phyloP scores from a whole-genome alignment of 2,888 invertebrate species.

The Cerastis leucographa region DNA sequence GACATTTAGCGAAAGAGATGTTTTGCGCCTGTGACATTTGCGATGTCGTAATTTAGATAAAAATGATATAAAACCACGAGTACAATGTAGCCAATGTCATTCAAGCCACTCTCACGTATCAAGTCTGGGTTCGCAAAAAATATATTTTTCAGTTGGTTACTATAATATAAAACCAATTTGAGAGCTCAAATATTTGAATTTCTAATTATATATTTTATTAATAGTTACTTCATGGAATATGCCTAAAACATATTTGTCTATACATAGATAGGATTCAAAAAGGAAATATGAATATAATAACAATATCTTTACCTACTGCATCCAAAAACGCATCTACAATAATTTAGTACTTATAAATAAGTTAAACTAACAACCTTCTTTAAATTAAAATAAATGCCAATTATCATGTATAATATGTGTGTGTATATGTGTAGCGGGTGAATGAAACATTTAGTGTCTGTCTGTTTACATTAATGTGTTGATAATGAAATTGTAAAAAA shows the following conservation, averaged over 20 bases:
- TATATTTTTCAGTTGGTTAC: constrained; percentile 3
- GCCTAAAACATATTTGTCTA: not conserved
- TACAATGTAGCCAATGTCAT: constrained; percentile 39
- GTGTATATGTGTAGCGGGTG: too few relatives aligned
- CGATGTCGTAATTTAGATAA: constrained; percentile 19
- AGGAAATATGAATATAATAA: not conserved
- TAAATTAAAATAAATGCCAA: not conserved
- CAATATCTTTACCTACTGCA: not conserved
- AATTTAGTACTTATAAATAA: not conserved
- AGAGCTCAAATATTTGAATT: not conserved
- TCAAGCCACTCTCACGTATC: constrained; percentile 50
- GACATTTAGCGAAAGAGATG: too few relatives aligned
- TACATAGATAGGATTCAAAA: not conserved
- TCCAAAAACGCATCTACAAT: not conserved
- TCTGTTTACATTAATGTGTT: constrained; percentile 21
- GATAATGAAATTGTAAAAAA: constrained; percentile 11
- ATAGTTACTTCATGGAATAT: not conserved
- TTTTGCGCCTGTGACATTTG: constrained; percentile 19
- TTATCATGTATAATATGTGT: not conserved
- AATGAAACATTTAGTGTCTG: not conserved
- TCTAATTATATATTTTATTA: not conserved
- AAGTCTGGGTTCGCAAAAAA: constrained; percentile 18
- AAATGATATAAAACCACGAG: constrained; percentile 43
- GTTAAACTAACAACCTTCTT: constrained; percentile 12
- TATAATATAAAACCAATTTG: constrained; percentile 11